Evolutionary conservation across 2,797 vertebrate species (phyloP).

Genomic region (Tragelaphus oryx): DNA sequence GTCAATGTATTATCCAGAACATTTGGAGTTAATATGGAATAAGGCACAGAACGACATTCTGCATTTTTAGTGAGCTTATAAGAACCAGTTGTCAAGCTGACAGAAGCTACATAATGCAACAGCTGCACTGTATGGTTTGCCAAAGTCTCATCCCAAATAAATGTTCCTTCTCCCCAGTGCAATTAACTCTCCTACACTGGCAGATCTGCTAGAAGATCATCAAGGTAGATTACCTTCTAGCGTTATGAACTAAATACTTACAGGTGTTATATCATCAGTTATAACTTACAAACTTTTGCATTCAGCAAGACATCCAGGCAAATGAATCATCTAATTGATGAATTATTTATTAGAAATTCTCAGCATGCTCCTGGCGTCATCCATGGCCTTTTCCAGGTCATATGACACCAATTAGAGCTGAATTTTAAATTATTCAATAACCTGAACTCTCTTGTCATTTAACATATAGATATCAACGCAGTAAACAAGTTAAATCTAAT

Average conservation of each 20-base stretch:
- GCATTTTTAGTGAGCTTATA: conserved; percentile 72
- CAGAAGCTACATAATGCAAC: conserved; percentile 75
- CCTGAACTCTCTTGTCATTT: conserved; percentile 87
- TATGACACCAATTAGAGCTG: conserved; percentile 88
- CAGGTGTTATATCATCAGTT: conserved; percentile 87
- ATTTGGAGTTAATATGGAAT: conserved; percentile 77
- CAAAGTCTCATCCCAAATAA: conserved; percentile 83
- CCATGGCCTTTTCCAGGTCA: conserved; percentile 87
- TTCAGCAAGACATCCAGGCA: conserved; percentile 83
- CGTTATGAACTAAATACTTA: conserved; percentile 86
- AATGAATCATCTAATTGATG: conserved; percentile 85
- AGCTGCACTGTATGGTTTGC: conserved; percentile 80
- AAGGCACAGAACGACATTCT: conserved; percentile 72
- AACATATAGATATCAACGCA: conserved; percentile 88
- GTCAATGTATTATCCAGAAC: conserved; percentile 75
- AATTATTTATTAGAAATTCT: conserved; percentile 87
- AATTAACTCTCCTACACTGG: conserved; percentile 83
- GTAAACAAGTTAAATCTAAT: conserved; percentile 89
- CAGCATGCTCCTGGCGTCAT: conserved; percentile 85
- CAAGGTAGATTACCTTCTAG: conserved; percentile 86
- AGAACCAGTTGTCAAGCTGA: conserved; percentile 78
- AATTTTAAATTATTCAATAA: conserved; percentile 90
- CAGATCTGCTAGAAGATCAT: conserved; percentile 84
- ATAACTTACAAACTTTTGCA: conserved; percentile 85
- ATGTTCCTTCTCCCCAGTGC: conserved; percentile 82